These are phyloP conservation scores for Enteromius radiatus DNA, from an alignment of 2,797 vertebrate genomes.

Conservation along the genomic window DNA sequence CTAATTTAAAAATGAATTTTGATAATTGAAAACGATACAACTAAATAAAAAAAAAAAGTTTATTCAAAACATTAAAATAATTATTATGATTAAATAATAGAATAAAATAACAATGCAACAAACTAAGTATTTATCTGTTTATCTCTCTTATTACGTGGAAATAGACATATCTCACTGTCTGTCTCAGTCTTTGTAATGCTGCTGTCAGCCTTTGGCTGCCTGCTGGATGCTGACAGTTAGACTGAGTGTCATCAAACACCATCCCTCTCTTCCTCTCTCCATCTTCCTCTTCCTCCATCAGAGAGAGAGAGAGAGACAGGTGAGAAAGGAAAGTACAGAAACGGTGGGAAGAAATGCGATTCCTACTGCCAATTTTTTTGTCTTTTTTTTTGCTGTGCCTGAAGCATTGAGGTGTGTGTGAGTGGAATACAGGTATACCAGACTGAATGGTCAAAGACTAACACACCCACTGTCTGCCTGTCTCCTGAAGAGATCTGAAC, in stretches of 20 bases:
- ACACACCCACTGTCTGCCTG: background rate
- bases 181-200: conserved; percentile 37
- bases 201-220: conserved; percentile 41
- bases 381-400: conserved; percentile 2
- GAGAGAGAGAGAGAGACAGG: conserved; percentile 10
- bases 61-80: background rate
- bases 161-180: conserved; percentile 30
- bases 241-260: conserved; percentile 9
- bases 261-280: conserved; percentile 2
- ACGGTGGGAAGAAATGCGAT: background rate
- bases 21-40: background rate
- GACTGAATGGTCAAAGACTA: conserved; percentile 18
- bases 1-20: background rate
- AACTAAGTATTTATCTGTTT: background rate
- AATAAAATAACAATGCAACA: background rate
- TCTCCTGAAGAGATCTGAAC: conserved; percentile 13
- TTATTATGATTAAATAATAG: background rate
- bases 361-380: conserved; percentile 27
- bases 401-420: conserved; percentile 43
- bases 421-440: conserved; percentile 32
- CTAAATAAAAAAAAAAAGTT: background rate
- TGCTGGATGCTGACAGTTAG: conserved; percentile 42
- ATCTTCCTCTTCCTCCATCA: background rate
- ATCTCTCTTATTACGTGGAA: conserved; percentile 21
- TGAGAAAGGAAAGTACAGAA: conserved; percentile 40